Conservation (phyloP, 2,113 vertebrate genomes). For the Rhineura floridana region DNA sequence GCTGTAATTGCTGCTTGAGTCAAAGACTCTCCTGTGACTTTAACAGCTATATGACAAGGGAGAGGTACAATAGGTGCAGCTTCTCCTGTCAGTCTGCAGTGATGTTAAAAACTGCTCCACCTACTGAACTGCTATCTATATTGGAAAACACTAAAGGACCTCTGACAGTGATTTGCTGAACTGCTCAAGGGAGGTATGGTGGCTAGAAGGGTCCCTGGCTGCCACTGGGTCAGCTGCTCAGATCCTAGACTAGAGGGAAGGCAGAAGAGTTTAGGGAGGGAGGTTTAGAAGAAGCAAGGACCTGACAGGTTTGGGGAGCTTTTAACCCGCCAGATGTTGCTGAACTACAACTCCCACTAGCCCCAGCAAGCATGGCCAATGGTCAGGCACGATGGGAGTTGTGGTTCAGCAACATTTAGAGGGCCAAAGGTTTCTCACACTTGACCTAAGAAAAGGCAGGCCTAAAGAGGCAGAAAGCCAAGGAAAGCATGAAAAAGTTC, state of each 20-base stretch:
- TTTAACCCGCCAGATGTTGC: no score
- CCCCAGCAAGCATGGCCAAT: no score
- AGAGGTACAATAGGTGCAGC: constrained; percentile 1
- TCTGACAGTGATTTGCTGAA: background rate
- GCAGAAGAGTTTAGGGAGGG: background rate
- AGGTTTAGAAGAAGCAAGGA: background rate
- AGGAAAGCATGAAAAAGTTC: no score
- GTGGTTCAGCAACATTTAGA: no score
- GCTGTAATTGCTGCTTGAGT: background rate
- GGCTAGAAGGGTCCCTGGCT: background rate
- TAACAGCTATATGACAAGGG: constrained; percentile 17
- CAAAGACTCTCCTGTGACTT: background rate
- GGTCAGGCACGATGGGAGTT: no score
- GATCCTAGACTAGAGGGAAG: background rate
- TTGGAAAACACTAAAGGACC: background rate
- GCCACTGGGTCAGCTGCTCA: background rate
- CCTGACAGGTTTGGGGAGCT: no score
- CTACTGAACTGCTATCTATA: background rate
- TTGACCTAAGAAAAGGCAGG: background rate
- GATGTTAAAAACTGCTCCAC: background rate
- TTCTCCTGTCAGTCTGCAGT: background rate
- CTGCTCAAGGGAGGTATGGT: no score
- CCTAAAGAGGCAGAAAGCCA: no score
- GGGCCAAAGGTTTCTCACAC: no score
- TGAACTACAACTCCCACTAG: no score